phyloP scores from a whole-genome alignment of 92 coral and sea anemone species.

The Desmophyllum pertusum region DNA sequence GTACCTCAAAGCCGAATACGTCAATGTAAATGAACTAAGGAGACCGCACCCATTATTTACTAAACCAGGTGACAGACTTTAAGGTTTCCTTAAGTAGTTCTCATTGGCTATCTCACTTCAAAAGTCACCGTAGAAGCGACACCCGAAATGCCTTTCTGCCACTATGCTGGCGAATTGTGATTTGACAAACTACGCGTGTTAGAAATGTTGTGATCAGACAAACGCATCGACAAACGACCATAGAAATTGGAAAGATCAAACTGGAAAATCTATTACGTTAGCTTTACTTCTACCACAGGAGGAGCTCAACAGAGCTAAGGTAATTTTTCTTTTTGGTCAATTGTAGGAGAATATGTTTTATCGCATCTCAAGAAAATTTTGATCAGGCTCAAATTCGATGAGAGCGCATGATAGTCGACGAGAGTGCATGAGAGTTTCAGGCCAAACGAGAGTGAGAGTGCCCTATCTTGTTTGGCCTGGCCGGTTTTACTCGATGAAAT shows the following conservation, averaged over 20 bases:
- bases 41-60: conserved; percentile 15
- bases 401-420: too few species aligned
- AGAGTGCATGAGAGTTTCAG: too few species aligned
- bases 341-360: background rate
- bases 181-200: too few species aligned
- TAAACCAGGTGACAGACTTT: background rate
- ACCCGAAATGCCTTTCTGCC: background rate
- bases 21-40: conserved; percentile 20
- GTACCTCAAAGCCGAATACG: background rate
- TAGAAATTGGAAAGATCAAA: background rate
- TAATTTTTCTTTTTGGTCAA: background rate
- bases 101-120: conserved; percentile 10
- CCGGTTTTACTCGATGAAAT: too few species aligned
- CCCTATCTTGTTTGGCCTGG: too few species aligned
- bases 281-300: background rate
- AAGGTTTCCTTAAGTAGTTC: background rate
- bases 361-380: background rate
- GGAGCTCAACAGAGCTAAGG: background rate
- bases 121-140: background rate
- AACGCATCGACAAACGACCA: too few species aligned
- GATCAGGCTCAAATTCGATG: too few species aligned
- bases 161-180: background rate
- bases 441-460: too few species aligned
- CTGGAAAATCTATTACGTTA: background rate
- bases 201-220: too few species aligned